Conservation (phyloP, 2,888 invertebrate genomes). For the Galerucella nymphaeae region DNA sequence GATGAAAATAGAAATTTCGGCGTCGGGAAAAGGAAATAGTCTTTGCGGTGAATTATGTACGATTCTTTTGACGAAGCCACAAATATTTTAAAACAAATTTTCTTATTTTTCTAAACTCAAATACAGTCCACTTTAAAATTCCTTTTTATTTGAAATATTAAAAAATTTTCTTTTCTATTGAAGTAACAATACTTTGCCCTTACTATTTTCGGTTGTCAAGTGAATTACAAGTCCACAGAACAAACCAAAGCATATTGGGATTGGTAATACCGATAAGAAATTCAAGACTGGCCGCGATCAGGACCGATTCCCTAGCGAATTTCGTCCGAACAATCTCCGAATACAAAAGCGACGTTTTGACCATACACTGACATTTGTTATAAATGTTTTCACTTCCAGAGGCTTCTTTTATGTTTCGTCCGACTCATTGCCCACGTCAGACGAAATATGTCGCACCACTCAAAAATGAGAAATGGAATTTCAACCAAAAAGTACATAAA, state of each 20-base stretch:
- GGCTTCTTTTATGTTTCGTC: conserved; percentile 53
- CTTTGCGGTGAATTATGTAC: not conserved
- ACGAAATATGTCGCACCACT: conserved; percentile 41
- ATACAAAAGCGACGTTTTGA: conserved; percentile 58
- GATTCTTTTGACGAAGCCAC: not conserved
- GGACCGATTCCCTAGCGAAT: conserved; percentile 50
- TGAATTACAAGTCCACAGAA: conserved; percentile 59
- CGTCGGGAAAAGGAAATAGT: not conserved
- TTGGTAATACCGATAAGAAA: conserved; percentile 61
- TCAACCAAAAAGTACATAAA: not conserved
- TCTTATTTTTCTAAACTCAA: not conserved
- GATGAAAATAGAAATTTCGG: conserved; percentile 13
- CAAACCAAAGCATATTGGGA: conserved; percentile 53
- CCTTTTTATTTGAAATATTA: too few relatives aligned
- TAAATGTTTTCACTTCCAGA: conserved; percentile 56
- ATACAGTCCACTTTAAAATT: too few relatives aligned
- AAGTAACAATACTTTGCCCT: not conserved
- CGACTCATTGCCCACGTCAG: conserved; percentile 52
- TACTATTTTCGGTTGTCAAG: conserved; percentile 40
- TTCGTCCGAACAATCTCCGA: conserved; percentile 48
- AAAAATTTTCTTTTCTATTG: too few relatives aligned
- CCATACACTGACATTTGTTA: conserved; percentile 56
- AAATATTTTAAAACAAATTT: not conserved
- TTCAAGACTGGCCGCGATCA: conserved; percentile 56
- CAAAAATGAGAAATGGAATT: conserved; percentile 40